Conservation (phyloP, 2,113 vertebrate species). For the Cranoglanis bouderius region DNA sequence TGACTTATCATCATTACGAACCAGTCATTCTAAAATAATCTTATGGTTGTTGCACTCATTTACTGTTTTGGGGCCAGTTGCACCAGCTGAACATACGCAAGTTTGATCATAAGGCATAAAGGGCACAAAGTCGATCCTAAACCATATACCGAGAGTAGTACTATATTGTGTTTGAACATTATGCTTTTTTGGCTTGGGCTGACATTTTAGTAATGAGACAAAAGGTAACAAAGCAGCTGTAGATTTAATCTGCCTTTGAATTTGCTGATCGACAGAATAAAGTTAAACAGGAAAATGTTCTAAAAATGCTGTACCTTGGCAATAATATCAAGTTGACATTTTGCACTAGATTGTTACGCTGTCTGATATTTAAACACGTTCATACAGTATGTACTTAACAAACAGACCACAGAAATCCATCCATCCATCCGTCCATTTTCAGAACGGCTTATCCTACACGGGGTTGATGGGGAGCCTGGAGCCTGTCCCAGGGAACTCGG, state of each 20-base stretch:
- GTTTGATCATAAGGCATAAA: neutral
- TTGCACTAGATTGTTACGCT: neutral
- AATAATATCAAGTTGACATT: neutral
- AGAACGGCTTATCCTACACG: too few relatives aligned
- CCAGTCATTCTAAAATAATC: neutral
- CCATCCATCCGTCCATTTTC: too few relatives aligned
- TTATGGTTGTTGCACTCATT: neutral
- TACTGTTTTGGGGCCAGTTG: neutral
- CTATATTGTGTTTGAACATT: neutral
- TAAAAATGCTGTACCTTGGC: neutral
- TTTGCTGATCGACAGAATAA: neutral
- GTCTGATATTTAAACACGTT: neutral
- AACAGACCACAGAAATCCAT: neutral
- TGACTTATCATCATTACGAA: neutral
- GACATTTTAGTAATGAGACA: neutral
- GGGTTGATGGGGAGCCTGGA: too few relatives aligned
- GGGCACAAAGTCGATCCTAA: neutral
- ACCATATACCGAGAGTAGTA: neutral
- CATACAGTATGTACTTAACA: neutral
- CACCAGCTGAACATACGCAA: neutral
- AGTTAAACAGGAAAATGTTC: neutral
- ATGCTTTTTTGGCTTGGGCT: neutral
- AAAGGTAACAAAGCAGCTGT: neutral
- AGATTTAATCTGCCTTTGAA: neutral
- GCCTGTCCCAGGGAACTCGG: too few relatives aligned